These are phyloP conservation scores for Lingula anatina DNA, from an alignment of 2,888 invertebrate species.

Conservation along the genomic window DNA sequence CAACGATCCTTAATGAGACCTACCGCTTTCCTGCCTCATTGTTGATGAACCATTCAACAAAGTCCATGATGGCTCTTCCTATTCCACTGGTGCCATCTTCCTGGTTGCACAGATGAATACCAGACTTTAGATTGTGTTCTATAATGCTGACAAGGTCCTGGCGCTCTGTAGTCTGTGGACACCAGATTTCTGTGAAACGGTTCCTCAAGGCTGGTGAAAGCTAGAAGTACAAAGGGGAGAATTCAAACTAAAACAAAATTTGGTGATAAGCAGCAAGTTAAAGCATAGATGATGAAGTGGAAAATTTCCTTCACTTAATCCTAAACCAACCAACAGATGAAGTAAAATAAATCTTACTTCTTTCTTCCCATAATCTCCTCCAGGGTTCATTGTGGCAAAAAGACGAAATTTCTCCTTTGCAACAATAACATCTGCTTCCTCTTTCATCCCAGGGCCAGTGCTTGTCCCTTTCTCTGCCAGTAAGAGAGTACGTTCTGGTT, in stretches of 20 bases:
- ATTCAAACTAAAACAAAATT: not conserved
- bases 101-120: slow-evolving; percentile 58
- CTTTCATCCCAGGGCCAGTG: slow-evolving; percentile 54
- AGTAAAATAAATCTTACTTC: slow-evolving; percentile 59
- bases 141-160: slow-evolving; percentile 76
- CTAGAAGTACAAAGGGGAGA: slow-evolving; percentile 40
- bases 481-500: slow-evolving; percentile 85
- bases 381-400: slow-evolving; percentile 98
- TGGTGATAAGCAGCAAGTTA: not conserved
- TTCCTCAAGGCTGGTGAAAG: slow-evolving; percentile 94
- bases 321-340: not conserved
- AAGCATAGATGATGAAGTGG: not conserved
- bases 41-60: slow-evolving; percentile 70
- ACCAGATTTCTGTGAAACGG: slow-evolving; percentile 99
- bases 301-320: not conserved
- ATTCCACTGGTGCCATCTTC: slow-evolving; percentile 54
- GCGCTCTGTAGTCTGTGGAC: slow-evolving; percentile 59
- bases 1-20: slow-evolving; percentile 6
- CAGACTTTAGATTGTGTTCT: slow-evolving; percentile 67
- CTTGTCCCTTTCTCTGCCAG: slow-evolving; percentile 83
- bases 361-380: slow-evolving; percentile 98
- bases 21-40: slow-evolving; percentile 66
- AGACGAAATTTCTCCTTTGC: slow-evolving; percentile 76
- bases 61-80: slow-evolving; percentile 70
- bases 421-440: slow-evolving; percentile 38